Percentiles rank a stretch among this genome's conserved stretches.
Evolutionary conservation across 2,113 vertebrate genomes (phyloP).

Genomic region (Oncorhynchus kisutch): DNA sequence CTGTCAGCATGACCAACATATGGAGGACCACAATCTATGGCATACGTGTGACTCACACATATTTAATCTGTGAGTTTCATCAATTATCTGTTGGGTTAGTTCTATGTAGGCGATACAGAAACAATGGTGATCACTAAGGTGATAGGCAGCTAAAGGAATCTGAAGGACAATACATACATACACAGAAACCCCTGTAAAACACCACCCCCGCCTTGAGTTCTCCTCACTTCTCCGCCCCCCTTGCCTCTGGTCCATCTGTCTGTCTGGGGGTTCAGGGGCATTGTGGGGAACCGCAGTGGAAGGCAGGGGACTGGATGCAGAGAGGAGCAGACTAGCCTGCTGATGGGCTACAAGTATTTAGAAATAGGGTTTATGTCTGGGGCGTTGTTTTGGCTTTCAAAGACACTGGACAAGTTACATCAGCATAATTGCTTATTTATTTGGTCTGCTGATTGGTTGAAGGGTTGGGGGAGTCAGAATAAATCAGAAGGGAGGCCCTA

Average conservation of each 20-base stretch:
- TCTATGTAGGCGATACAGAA: slow-evolving; percentile 22
- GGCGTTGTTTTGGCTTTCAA: background rate
- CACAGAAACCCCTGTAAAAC: background rate
- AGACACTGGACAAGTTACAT: background rate
- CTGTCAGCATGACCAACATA: background rate
- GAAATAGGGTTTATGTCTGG: no score
- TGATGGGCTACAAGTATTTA: no score
- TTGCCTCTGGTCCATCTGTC: slow-evolving; percentile 66
- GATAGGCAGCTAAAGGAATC: slow-evolving; percentile 42
- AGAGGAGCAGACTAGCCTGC: slow-evolving; percentile 12
- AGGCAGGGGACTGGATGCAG: slow-evolving; percentile 34
- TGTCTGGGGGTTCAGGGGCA: slow-evolving; percentile 60
- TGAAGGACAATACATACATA: slow-evolving; percentile 32
- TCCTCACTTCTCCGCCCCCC: slow-evolving; percentile 22
- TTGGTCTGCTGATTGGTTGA: no score
- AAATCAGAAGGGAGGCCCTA: slow-evolving; percentile 1
- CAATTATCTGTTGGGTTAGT: slow-evolving; percentile 18
- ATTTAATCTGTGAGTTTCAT: no score
- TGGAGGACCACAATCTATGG: background rate
- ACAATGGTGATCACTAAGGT: slow-evolving; percentile 33
- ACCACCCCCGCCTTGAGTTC: background rate
- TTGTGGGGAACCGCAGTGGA: slow-evolving; percentile 57
- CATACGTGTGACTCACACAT: background rate
- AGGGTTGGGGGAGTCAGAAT: no score
- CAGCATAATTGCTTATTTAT: background rate